Base-by-base conservation (phyloP, 2,113 vertebrate genomes). In the Xenopus borealis region DNA sequence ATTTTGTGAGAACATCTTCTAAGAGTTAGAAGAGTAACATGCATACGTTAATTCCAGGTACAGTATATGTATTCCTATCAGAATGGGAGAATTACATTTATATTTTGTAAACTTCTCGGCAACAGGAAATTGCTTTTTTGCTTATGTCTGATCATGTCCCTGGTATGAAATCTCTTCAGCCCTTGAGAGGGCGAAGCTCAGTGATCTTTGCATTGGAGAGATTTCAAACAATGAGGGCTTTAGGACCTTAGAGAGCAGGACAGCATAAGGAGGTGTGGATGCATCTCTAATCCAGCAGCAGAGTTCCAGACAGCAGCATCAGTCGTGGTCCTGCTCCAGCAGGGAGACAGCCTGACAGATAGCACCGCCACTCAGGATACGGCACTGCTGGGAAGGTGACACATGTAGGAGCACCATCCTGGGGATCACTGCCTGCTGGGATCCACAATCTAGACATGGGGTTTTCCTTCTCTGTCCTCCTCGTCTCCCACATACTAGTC, bases 241-340 rank as follows among this genome's bases (percentile, higher is more conserved):
- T 76, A 76, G 73, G 73, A 76, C 73, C 73, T 76, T n/a, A 44
- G n/a, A 76, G 46, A 50, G n/a, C n/a, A 62, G 47, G 66, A 68
- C 46, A 69, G 73, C 50, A 55, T 18, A 68, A 66, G 73, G 73
- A 69, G 66, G 73, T 62, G 73, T 69, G 45, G 66, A 76, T 76
- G 46, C 57, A 69, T 69, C 66, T 76, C 63, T 69, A 69, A 62
- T 59, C 66, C 44, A 53, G 66, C 1, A 3, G 23, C 66, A 69
- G 65, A 68, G 65, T 69, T 62, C 46, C 52, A 69, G 33, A 61
- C 66, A 75, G 66, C 73, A 69, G 73, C 45, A 69, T 76, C 73
- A 76, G 66, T 76, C 10, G 10, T 46, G 40, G 44, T n/a, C 57
- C 59, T 62, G 66, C 72, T 68, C 12, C 52, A 57, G 57, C 58